Base-by-base conservation (phyloP, 2,888 invertebrate genomes). In the Geophilus truncorum region DNA sequence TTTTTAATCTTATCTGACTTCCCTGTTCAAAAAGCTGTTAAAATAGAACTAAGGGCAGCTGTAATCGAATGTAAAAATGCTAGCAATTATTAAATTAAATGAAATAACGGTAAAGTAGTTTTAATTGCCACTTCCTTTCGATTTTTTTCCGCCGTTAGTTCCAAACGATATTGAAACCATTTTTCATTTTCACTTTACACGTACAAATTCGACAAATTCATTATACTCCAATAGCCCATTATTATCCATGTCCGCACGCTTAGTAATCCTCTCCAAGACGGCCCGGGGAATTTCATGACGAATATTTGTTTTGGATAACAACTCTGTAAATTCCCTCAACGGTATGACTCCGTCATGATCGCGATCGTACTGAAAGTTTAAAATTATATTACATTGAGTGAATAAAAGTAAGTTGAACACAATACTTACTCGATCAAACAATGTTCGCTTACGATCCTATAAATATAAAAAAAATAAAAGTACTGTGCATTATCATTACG, bases 201-300 rank as follows among this genome's bases (percentile, higher is more conserved):
- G 25, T 79, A 79, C 79, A 30, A 79, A 79, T 4, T 25, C 34
- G 9, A 62, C 6, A 79, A 79, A 79, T 62, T 79, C 79, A 15
- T 79, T 7, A 62, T n/a, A 79, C 18, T 79, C 62, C 28, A 79
- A 4, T 15, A 10, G 28, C 12, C 79, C 79, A 62, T 79, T 79
- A 57, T 25, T 30, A 62, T 79, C 79, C 28, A 7, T 9, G 30
- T 79, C 79, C 3, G 79, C 79, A n/a, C 62, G 34, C 9, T 9
- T 4, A 28, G 28, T 36, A 18, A 79, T 79, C 3, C 30, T 10
- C 30, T 79, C 30, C n/a, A 79, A 10, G 6, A 62, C 79, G 30
- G 12, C 12, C 21, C 9, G 18, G 0, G 51, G 51, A 21, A 79
- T 28, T 32, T 79, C 79, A 23, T 79, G 57, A 4, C 79, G 57